Base-by-base conservation (phyloP, 2,797 vertebrate species). In the Helostoma temminkii region DNA sequence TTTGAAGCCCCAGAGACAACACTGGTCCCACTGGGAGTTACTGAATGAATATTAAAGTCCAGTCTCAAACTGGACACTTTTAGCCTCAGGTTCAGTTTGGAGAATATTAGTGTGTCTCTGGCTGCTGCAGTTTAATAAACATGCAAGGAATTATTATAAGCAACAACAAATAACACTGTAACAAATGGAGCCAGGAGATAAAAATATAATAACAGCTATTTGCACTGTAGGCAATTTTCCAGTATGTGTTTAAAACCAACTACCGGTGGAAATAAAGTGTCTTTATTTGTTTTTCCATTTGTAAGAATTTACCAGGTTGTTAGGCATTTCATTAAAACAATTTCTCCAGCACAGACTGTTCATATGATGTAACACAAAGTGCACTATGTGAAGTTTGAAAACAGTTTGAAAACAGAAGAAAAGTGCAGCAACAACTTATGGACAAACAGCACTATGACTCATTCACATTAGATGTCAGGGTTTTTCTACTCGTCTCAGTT, bases 1-100 rank as follows among this genome's bases (percentile, higher is more conserved):
- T 48, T 45, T 72, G 52, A 80, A 75, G 80, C 78, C 67, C 45
- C 21, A 15, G 74, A 80, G 82, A 77, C 6, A 3, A 4, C 10
- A 2, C 5, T 2, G 46, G 56, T 57, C 54, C 67, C 70, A 10
- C 61, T 1, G 80, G 74, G 75, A 49, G 14, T 16, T 52, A 25
- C 9, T 37, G 45, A 19, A 61, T 71, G 68, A 83, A 81, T 78
- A 76, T 80, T 76, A 56, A 76, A 78, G 56, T 19, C 0, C 0
- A 66, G 67, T 52, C 32, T 58, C 41, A 43, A 9, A 49, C 26
- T 10, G 61, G 76, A 74, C 55, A 47, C 10, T 54, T 67, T 9
- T 11, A 32, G 46, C 36, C 43, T 32, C 53, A 57, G 54, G 22
- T 61, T 41, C 32, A 34, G 26, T 37, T 25, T 25, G n/a, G 15